These are phyloP conservation scores for Zingel zingel DNA, from an alignment of 2,113 vertebrate species.

Conservation along the genomic window DNA sequence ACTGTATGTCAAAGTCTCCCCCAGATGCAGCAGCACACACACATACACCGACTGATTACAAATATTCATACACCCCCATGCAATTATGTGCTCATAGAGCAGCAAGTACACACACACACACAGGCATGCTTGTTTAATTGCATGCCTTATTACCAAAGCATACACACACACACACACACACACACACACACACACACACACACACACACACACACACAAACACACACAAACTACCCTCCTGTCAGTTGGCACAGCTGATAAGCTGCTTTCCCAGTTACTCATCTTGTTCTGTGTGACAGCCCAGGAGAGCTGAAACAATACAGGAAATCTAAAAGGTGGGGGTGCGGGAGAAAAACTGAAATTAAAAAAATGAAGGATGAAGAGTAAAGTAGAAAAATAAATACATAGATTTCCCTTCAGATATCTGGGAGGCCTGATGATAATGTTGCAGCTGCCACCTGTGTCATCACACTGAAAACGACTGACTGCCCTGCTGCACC, in stretches of 20 bases:
- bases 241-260: conserved; percentile 74
- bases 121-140: neutral
- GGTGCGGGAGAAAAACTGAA: conserved; percentile 7
- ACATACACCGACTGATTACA: conserved; percentile 13
- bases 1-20: conserved; percentile 59
- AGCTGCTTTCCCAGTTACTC: conserved; percentile 74
- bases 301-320: conserved; percentile 74
- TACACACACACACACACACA: neutral
- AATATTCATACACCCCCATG: conserved; percentile 20
- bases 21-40: conserved; percentile 28
- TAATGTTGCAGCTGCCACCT: conserved; percentile 72
- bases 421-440: conserved; percentile 70
- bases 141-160: no score
- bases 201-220: conserved; percentile 4
- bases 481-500: conserved; percentile 62
- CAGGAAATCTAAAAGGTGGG: conserved; percentile 63
- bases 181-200: neutral
- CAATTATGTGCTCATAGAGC: conserved; percentile 23
- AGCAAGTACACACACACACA: conserved; percentile 2
- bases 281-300: conserved; percentile 75
- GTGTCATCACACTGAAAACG: conserved; percentile 63
- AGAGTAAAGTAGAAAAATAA: conserved; percentile 26
- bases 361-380: conserved; percentile 46
- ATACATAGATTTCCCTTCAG: conserved; percentile 67
- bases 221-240: conserved; percentile 37